Percentiles rank a stretch among this genome's conserved stretches.
phyloP scores from a whole-genome alignment of 2,888 invertebrate species.

The Panzeria rudis region DNA sequence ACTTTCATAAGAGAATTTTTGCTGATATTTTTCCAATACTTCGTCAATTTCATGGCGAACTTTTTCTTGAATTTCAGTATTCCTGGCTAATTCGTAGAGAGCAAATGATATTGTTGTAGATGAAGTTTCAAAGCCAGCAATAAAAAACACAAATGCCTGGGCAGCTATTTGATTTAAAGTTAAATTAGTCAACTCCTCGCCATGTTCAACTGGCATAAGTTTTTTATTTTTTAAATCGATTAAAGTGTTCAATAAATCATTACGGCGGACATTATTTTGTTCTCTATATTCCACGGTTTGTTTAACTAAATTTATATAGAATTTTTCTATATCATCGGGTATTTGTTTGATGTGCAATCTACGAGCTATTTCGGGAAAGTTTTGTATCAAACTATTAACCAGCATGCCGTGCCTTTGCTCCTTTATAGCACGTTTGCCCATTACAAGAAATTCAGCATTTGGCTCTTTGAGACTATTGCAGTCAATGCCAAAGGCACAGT shows the following conservation, averaged over 20 bases:
- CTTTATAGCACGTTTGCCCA: constrained; percentile 75
- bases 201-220: constrained; percentile 74
- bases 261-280: constrained; percentile 82
- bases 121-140: constrained; percentile 87
- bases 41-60: constrained; percentile 83
- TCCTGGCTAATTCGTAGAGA: constrained; percentile 78
- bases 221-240: constrained; percentile 84
- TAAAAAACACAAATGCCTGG: constrained; percentile 79
- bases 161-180: constrained; percentile 80
- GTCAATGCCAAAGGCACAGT: constrained; percentile 84
- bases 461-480: constrained; percentile 83
- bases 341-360: constrained; percentile 74
- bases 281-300: constrained; percentile 76
- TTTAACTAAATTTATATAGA: constrained; percentile 82
- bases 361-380: constrained; percentile 76
- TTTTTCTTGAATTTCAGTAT: constrained; percentile 83
- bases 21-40: constrained; percentile 73
- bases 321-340: constrained; percentile 79
- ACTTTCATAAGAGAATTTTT: constrained; percentile 78
- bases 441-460: constrained; percentile 80
- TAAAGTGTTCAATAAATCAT: constrained; percentile 86
- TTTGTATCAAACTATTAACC: constrained; percentile 57
- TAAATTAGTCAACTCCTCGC: constrained; percentile 74
- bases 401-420: constrained; percentile 73
- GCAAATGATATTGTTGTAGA: constrained; percentile 86